A percentile compares a stretch with the other conserved stretches of the same genome.
phyloP scores from a whole-genome alignment of 1,140 invertebrate species.

The Calosoma granatense region DNA sequence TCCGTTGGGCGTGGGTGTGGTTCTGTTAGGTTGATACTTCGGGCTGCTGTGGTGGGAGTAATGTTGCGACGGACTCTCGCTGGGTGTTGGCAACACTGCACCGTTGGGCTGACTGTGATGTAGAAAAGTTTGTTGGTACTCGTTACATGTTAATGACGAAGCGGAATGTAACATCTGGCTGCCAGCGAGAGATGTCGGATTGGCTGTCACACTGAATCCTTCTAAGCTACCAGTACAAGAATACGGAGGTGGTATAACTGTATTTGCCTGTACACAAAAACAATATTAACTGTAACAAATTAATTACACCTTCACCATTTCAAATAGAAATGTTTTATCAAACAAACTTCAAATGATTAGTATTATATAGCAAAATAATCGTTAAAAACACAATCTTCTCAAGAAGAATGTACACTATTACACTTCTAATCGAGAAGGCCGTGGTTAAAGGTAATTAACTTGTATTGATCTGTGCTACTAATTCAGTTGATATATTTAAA shows the following conservation, averaged over 20 bases:
- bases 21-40: background rate
- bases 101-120: background rate
- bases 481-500: too few species aligned
- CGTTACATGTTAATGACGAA: constrained; percentile 19
- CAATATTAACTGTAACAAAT: too few species aligned
- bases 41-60: constrained; percentile 12
- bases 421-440: too few species aligned
- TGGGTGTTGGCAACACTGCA: constrained; percentile 13
- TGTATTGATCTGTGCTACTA: too few species aligned
- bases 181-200: constrained; percentile 24
- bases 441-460: too few species aligned
- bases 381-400: too few species aligned
- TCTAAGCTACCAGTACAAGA: constrained; percentile 65
- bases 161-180: constrained; percentile 18
- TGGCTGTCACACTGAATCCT: constrained; percentile 38
- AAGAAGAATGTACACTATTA: too few species aligned
- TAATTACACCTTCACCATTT: too few species aligned
- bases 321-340: background rate
- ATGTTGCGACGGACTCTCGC: constrained; percentile 12
- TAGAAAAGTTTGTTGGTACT: constrained; percentile 16
- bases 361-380: too few species aligned
- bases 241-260: constrained; percentile 67
- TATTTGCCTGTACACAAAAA: constrained; percentile 51
- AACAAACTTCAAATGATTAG: too few species aligned
- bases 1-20: constrained; percentile 3